Base-by-base conservation (phyloP, 1,140 invertebrate species). In the Maconellicoccus hirsutus region DNA sequence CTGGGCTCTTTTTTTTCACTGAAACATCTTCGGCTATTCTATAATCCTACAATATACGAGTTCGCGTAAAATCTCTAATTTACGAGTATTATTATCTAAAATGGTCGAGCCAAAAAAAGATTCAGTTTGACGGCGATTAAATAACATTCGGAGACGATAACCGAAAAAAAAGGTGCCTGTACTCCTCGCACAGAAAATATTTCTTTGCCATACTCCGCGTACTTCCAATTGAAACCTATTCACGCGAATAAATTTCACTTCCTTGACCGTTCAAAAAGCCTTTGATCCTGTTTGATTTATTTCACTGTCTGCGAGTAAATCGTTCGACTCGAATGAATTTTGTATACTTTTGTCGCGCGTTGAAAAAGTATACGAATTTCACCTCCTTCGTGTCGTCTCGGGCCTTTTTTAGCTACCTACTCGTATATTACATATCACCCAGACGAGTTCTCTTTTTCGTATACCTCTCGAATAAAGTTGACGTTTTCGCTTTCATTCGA, bases 261-360 rank as follows among this genome's bases (percentile, higher is more conserved):
- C 21, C 25, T 66, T 66, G 61, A 66, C 61, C 25, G 61, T 26
- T 66, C 25, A 19, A 14, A 8, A 23, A 66, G 25, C 22, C 25
- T 66, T 66, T 66, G 61, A 66, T 66, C 61, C 61, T 23, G 61
- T 26, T 66, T 66, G 61, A 66, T 66, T 66, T 66, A 66, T 66
- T 23, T 66, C 2, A 66, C 7, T 26, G 25, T 66, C 2, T 52
- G 42, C n/a, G 16, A 6, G 16, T 16, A 16, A 16, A 52, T 19
- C 42, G 42, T 52, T 52, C 12, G 42, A 52, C 42, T 52, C 42
- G 42, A 52, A 52, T 16, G 42, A 52, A 52, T 52, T 52, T 33
- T 33, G n/a, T 12, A 12, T 52, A 52, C 42, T 19, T 52, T 52
- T 52, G 42, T 52, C 42, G 12, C n/a, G n/a, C 29, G 29, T 33